phyloP scores from a whole-genome alignment of 2,888 invertebrate genomes.

The Drosophila aldrichi region DNA sequence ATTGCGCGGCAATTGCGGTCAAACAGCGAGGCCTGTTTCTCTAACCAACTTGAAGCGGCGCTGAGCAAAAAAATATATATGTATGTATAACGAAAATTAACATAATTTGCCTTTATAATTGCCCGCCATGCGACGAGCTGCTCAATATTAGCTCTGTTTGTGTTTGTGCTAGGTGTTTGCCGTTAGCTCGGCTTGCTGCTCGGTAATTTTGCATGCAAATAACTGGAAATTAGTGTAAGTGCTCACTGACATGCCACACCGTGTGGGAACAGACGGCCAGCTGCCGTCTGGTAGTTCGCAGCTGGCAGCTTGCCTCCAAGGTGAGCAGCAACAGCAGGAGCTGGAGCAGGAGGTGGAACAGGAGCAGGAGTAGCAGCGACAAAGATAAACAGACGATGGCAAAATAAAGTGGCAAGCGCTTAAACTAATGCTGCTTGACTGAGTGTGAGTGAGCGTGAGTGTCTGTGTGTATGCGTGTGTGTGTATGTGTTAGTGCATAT shows the following conservation, averaged over 20 bases:
- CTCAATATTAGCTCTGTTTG: conserved; percentile 20
- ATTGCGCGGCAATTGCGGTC: conserved; percentile 54
- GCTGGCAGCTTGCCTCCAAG: neutral
- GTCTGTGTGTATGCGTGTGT: conserved; percentile 1
- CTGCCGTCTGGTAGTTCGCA: neutral
- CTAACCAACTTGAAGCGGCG: neutral
- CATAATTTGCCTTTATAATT: conserved; percentile 72
- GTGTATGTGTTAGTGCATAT: neutral
- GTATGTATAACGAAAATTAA: conserved; percentile 44
- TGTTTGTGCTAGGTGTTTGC: conserved; percentile 27
- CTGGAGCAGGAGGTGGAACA: conserved; percentile 19
- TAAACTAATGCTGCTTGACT: conserved; percentile 30
- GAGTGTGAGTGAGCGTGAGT: conserved; percentile 5
- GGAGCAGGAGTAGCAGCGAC: conserved; percentile 18
- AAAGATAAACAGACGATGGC: conserved; percentile 68
- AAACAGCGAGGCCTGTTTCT: conserved; percentile 24
- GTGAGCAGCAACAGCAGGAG: conserved; percentile 20
- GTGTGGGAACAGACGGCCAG: conserved; percentile 22
- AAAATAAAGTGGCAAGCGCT: conserved; percentile 67
- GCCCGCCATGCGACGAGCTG: conserved; percentile 40
- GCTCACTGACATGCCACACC: conserved; percentile 74
- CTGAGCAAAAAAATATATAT: conserved; percentile 3
- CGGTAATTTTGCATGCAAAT: conserved; percentile 76
- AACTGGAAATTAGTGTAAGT: conserved; percentile 78
- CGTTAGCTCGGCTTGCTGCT: conserved; percentile 42